These are phyloP conservation scores for Meleagris gallopavo DNA, from an alignment of 2,113 vertebrate species.

Conservation along the genomic window DNA sequence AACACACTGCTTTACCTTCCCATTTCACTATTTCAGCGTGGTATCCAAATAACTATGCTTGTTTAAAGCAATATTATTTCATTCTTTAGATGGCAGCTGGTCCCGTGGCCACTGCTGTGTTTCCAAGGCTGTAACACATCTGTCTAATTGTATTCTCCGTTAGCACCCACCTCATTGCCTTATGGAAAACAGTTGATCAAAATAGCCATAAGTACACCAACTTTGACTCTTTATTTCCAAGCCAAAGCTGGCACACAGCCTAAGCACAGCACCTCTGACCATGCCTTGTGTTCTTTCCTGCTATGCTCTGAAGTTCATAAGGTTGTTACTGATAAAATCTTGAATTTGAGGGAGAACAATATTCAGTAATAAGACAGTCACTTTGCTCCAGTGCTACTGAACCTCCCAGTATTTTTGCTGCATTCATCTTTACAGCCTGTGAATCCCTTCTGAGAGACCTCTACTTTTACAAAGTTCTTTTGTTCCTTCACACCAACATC, in stretches of 20 bases:
- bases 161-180: neutral
- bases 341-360: neutral
- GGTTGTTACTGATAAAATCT: neutral
- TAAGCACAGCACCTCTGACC: neutral
- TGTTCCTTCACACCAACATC: neutral
- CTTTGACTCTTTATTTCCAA: neutral
- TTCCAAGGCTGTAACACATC: neutral
- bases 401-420: neutral
- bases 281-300: neutral
- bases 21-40: neutral
- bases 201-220: neutral
- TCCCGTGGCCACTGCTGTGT: neutral
- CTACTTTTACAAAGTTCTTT: neutral
- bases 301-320: neutral
- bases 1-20: fast-evolving
- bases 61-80: neutral
- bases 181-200: neutral
- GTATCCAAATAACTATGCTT: neutral
- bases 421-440: neutral
- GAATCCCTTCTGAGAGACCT: neutral
- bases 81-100: neutral
- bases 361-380: neutral
- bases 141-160: fast-evolving
- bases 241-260: neutral
- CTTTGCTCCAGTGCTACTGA: neutral